Percentiles rank a stretch among this genome's conserved stretches.
Evolutionary conservation across 2,888 invertebrate genomes (phyloP).

Genomic region (Psylliodes chrysocephalus): DNA sequence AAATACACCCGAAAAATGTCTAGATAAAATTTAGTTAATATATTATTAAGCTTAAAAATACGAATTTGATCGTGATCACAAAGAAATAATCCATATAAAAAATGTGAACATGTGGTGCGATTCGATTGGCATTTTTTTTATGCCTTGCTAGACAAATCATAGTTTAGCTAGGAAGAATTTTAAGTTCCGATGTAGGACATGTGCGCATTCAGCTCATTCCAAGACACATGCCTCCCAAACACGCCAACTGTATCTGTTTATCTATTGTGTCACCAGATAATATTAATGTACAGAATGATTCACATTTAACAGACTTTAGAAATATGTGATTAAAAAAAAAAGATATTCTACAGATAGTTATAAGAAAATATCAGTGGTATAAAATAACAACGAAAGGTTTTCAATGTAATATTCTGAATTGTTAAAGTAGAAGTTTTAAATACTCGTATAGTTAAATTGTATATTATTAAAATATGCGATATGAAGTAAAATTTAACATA

Average conservation of each 20-base stretch:
- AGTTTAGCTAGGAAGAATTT: constrained; percentile 2
- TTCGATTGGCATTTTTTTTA: constrained; percentile 17
- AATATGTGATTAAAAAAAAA: no score
- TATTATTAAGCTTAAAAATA: not conserved
- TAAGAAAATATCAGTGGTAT: no score
- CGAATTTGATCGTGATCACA: not conserved
- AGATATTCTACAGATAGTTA: no score
- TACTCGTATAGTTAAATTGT: no score
- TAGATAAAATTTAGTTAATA: no score
- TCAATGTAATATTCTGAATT: no score
- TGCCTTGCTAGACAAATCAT: constrained; percentile 25
- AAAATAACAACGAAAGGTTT: no score
- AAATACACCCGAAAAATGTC: no score
- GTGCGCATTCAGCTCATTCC: constrained; percentile 28
- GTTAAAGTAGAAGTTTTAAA: no score
- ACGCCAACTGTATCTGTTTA: not conserved
- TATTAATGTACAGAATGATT: not conserved
- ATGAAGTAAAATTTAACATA: no score
- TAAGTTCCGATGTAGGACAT: constrained; percentile 26
- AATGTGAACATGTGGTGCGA: not conserved
- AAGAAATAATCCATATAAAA: not conserved
- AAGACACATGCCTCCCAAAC: not conserved
- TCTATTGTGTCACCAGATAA: constrained; percentile 13
- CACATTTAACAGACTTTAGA: not conserved
- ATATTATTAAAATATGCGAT: no score